Evolutionary conservation across 92 coral and sea anemone genomes (phyloP), one percentile per base, ranked within the genome.

Genomic region (Porites lobata): DNA sequence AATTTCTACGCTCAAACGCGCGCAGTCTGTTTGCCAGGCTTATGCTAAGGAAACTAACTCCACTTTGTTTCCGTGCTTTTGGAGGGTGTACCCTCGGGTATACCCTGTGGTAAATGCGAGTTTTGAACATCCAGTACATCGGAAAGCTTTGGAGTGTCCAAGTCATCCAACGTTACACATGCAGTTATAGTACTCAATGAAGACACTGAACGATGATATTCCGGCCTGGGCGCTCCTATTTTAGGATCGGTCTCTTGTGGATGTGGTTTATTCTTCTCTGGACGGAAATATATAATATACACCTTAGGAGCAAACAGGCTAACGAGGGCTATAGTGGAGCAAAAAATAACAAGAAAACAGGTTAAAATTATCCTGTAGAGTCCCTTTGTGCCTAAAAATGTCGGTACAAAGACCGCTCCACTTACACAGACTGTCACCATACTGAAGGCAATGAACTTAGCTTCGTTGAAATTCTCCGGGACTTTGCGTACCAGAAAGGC

Each of bases 381-480:
- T 26, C 96, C 96, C n/a, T 63, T 63, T 6, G 96, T 94, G 5
- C 96, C 92, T 22, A 84, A 86, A 57, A 85, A 89, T 24, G 96
- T 91, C 1, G 96, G 96, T 1, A 94, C 85, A 53, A 87, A 94
- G 38, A 92, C 97, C 9, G 78, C 89, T 24, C 88, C 93, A 2
- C 86, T 82, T 17, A 96, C 77, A 50, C 97, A 96, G 2, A 92
- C 70, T 9, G 96, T 94, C 53, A 96, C 89, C 98, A 96, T 96
- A 82, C 96, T 90, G 83, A 96, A 94, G 57, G 97, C 92, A 81
- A 96, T 96, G 86, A 94, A 96, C 76, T 93, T 91, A 17, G 96
- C 97, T 80, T 96, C 97, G 93, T 96, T 96, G 88, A 94, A 94
- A 85, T 96, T 96, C 79, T 92, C 98, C 17, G 98, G 97, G 20